Base-by-base conservation (phyloP, 1,140 invertebrate genomes). In the Drosophila simulans region DNA sequence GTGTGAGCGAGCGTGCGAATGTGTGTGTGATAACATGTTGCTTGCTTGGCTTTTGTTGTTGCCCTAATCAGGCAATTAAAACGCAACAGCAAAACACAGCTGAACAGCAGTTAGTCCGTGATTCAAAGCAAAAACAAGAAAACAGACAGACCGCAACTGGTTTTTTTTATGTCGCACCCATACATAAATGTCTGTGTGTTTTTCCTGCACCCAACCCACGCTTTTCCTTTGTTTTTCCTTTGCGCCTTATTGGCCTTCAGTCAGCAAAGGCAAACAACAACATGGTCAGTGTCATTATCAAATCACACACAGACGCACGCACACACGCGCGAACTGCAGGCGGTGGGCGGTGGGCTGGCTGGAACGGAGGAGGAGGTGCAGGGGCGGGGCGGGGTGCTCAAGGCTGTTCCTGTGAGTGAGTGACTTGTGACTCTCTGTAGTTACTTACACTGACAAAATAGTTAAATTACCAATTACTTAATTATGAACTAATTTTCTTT, bases 211-310 rank as follows among this genome's bases (percentile, higher is more conserved):
- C 65, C 55, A 69, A 48, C 66, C 66, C 66, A 70, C 66, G 66
- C 66, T 34, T 70, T 69, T 43, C 51, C 51, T 25, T 69, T 69
- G 65, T 69, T 69, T 57, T 69, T 56, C 52, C 65, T 55, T 48
- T 56, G 64, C 65, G 57, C 59, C 37, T 71, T 64, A 72, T 58
- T 60, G 75, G 66, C 64, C 65, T 69, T 78, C 58, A 54, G 31
- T 62, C 58, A 54, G 56, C 62, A 68, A 59, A 40, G 25, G 27
- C 40, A 79, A 64, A 72, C 53, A 80, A 80, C 57, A 81, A 81
- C 72, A 81, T 70, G 59, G 57, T 73, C 74, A 81, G 79, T 82
- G 80, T 82, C 80, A 82, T 82, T 82, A 82, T 82, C 80, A 82
- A 82, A 74, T 71, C 69, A 77, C 56, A 43, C 73, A 77, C 63